Conservation (phyloP, 2,113 vertebrate genomes). For the Paratilapia polleni region DNA sequence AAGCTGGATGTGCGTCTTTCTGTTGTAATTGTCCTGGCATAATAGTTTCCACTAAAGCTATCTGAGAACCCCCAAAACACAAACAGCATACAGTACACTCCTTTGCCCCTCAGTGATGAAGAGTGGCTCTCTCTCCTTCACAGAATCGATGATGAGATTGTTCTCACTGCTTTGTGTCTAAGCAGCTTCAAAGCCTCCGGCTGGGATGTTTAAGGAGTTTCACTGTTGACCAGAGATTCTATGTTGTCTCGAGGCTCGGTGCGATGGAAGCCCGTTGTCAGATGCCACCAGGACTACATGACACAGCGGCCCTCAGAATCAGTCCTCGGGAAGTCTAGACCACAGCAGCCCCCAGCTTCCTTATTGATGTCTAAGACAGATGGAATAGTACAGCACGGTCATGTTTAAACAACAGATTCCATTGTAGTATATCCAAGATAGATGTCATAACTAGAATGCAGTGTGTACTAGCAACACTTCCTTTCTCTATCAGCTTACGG, state of each 20-base stretch:
- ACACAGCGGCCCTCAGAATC: conserved; percentile 5
- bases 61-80: not conserved
- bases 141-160: conserved; percentile 8
- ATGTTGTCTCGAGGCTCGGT: conserved; percentile 8
- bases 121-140: not conserved
- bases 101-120: not conserved
- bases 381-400: conserved; percentile 42
- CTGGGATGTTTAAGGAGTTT: conserved; percentile 8
- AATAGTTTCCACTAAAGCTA: conserved; percentile 72
- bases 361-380: conserved; percentile 40
- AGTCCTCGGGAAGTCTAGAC: conserved; percentile 34
- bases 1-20: conserved; percentile 56
- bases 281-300: not conserved
- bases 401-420: conserved; percentile 69
- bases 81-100: not conserved
- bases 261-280: conserved; percentile 53
- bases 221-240: not conserved
- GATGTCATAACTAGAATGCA: conserved; percentile 54
- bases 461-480: conserved; percentile 48
- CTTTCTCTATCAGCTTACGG: conserved; percentile 26
- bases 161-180: not conserved
- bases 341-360: not conserved
- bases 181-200: conserved; percentile 7
- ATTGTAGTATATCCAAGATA: conserved; percentile 46
- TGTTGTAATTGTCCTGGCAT: conserved; percentile 60